Evolutionary conservation across 2,113 vertebrate species (phyloP), one percentile per base, ranked within the genome.

Genomic region (Lates calcarifer): DNA sequence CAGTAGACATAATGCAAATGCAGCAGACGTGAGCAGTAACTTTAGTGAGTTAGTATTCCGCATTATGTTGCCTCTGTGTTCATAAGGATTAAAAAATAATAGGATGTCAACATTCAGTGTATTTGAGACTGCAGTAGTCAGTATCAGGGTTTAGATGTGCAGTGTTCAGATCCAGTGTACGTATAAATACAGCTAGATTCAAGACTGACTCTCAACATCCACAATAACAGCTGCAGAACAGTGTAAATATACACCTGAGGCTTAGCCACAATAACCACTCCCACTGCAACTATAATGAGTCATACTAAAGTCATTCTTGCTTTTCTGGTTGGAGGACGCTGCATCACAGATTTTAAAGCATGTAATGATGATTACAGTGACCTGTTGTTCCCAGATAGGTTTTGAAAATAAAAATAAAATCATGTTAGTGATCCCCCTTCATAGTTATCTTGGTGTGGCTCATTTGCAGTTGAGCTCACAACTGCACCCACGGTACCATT

Each of bases 251-350:
- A 10, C 33, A 33, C 33, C 3, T 33, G 33, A 33, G 33, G 33
- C 33, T 33, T 7, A 20, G 2, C 41, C 9, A 24, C 60, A 24
- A 1, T 5, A 31, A 12, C 47, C 39, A 4, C 51, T 31, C 6
- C 29, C 29, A 24, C 28, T 47, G 64, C 37, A 26, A 13, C 6
- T 14, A 24, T 12, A 45, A 62, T 49, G 39, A 35, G 29, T 18
- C 3, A 26, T 55, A 26, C n/a, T 13, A 7, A 7, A 7, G 22
- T 13, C 15, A 29, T n/a, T n/a, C 31, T 51, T 5, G 60, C n/a
- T 64, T 43, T 47, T 77, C 53, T 67, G 74, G 74, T 77, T 77
- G 22, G 18, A 7, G 6, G 18, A 49, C 6, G 22, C 9, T 22
- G 6, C 47, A 24, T 65, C 29, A 33, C 4, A 49, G 10, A 6